Conservation (phyloP, 1,140 invertebrate species). For the Callitettix versicolor region DNA sequence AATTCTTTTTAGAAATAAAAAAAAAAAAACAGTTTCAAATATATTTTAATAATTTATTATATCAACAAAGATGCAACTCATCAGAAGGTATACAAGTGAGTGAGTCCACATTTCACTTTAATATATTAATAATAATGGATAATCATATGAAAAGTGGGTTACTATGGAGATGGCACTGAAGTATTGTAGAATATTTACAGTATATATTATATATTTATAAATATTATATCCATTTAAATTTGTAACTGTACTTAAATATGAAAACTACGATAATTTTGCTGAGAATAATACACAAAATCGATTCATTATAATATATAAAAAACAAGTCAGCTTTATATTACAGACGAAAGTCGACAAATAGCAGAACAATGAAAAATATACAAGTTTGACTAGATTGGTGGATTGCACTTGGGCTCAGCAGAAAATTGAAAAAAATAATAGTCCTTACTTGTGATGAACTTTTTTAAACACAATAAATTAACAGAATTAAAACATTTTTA, state of each 20-base stretch:
- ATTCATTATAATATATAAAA: slow-evolving; percentile 9
- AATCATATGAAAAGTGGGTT: slow-evolving; percentile 19
- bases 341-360: no score
- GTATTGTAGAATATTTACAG: slow-evolving; percentile 5
- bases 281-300: slow-evolving; percentile 8
- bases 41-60: slow-evolving; percentile 22
- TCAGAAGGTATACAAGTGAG: slow-evolving; percentile 19
- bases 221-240: slow-evolving; percentile 8
- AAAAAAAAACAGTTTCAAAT: no score
- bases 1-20: no score
- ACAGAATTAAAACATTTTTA: neutral
- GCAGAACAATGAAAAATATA: no score
- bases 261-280: slow-evolving; percentile 10
- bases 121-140: slow-evolving; percentile 20
- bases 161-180: slow-evolving; percentile 16
- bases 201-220: slow-evolving; percentile 12
- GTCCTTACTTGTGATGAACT: neutral
- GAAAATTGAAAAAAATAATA: neutral
- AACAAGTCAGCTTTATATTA: neutral
- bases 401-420: neutral
- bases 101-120: slow-evolving; percentile 20
- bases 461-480: neutral
- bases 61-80: slow-evolving; percentile 24
- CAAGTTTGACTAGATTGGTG: neutral
- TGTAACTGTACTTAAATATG: neutral